A percentile compares a stretch with the other conserved stretches of the same genome.
phyloP scores from a whole-genome alignment of 1,140 invertebrate genomes.

The Globodera rostochiensis region DNA sequence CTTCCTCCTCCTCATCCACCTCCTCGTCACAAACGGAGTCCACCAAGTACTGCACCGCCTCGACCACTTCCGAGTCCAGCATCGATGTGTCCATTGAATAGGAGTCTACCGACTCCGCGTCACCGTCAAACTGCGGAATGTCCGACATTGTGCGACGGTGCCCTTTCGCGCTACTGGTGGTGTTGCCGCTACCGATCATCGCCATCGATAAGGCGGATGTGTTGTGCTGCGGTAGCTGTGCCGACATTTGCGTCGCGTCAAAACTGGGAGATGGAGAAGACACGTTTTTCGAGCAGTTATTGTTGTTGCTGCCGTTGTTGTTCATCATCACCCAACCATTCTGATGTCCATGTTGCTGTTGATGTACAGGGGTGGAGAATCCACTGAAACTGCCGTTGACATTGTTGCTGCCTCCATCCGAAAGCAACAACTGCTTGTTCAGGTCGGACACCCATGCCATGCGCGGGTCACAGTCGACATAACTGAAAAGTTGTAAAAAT shows the following conservation, averaged over 20 bases:
- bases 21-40: constrained; percentile 48
- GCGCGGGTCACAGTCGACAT: constrained; percentile 24
- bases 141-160: constrained; percentile 55
- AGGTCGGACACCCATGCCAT: constrained; percentile 32
- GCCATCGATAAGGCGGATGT: background rate
- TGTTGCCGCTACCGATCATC: background rate
- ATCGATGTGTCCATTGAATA: constrained; percentile 38
- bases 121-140: constrained; percentile 61
- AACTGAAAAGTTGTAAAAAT: constrained; percentile 9
- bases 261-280: background rate
- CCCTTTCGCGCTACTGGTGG: constrained; percentile 8
- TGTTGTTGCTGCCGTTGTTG: background rate
- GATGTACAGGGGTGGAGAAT: background rate
- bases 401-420: constrained; percentile 3
- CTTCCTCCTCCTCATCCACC: constrained; percentile 49
- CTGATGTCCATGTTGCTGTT: constrained; percentile 15
- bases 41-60: constrained; percentile 51
- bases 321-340: background rate
- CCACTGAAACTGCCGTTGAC: background rate
- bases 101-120: constrained; percentile 52
- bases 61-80: constrained; percentile 51
- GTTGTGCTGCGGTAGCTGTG: background rate
- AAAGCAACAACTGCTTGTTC: constrained; percentile 27
- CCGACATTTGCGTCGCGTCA: background rate
- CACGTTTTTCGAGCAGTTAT: background rate